A percentile compares a stretch with the other conserved stretches of the same genome.
Conservation (phyloP, 2,797 vertebrate species). For the Rhabdophis nuchalis region DNA sequence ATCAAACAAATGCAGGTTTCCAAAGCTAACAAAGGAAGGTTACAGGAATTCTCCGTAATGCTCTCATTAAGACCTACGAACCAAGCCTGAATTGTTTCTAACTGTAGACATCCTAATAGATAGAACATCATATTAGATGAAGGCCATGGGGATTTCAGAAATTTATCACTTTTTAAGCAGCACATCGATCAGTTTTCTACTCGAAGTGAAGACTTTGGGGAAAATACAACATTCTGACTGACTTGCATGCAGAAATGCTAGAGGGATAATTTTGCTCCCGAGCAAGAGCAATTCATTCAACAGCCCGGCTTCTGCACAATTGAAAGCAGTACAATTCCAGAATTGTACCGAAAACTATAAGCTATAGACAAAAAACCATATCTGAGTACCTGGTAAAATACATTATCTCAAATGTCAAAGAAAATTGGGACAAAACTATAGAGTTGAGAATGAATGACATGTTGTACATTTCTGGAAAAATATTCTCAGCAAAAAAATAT, state of each 20-base stretch:
- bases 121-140: conserved; percentile 40
- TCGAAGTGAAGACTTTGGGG: conserved; percentile 37
- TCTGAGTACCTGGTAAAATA: conserved; percentile 32
- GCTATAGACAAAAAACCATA: conserved; percentile 5
- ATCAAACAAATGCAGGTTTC: conserved; percentile 47
- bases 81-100: conserved; percentile 19
- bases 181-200: conserved; percentile 36
- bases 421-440: not conserved
- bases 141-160: conserved; percentile 15
- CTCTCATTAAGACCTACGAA: conserved; percentile 48
- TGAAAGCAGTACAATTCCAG: conserved; percentile 18
- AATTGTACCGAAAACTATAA: conserved; percentile 16
- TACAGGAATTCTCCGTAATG: conserved; percentile 33
- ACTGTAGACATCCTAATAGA: conserved; percentile 19
- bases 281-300: not conserved
- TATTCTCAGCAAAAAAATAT: not conserved
- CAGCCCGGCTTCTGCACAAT: not conserved
- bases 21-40: conserved; percentile 14
- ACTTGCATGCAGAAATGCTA: conserved; percentile 23
- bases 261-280: conserved; percentile 18
- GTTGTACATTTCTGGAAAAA: not conserved
- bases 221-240: conserved; percentile 45
- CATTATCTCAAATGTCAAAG: conserved; percentile 21
- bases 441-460: conserved; percentile 24
- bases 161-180: conserved; percentile 36